Conservation (phyloP, 2,888 invertebrate genomes). For the Eilema griseolum region DNA sequence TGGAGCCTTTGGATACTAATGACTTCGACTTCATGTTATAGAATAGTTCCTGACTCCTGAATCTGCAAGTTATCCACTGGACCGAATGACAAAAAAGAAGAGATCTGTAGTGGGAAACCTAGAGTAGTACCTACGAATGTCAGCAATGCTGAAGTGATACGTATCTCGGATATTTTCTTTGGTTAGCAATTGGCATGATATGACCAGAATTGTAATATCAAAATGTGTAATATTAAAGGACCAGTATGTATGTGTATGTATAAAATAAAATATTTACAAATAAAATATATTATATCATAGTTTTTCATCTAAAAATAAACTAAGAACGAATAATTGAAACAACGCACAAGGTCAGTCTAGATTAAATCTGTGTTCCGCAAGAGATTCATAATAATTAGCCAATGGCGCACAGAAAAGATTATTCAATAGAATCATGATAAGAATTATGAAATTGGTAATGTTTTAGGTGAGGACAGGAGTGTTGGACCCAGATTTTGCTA, state of each 20-base stretch:
- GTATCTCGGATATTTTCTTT: no score
- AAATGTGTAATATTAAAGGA: background rate
- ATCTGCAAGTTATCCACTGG: background rate
- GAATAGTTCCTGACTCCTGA: background rate
- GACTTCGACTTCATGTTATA: no score
- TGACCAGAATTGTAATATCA: background rate
- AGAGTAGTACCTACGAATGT: no score
- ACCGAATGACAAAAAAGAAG: background rate
- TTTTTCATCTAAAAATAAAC: constrained; percentile 1
- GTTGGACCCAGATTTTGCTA: no score
- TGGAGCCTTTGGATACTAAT: background rate
- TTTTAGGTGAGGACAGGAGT: background rate
- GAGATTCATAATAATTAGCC: constrained; percentile 4
- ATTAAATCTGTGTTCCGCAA: constrained; percentile 4
- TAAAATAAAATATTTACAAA: background rate
- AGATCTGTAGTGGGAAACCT: background rate
- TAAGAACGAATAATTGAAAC: background rate
- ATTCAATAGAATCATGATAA: background rate
- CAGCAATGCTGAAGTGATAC: no score
- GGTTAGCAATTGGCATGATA: no score
- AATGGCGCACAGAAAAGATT: background rate
- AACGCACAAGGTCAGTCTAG: constrained; percentile 4
- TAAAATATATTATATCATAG: background rate
- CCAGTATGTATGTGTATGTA: background rate
- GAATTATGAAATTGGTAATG: background rate